Conservation (phyloP, 2,888 invertebrate genomes). For the Amphipyra berbera region DNA sequence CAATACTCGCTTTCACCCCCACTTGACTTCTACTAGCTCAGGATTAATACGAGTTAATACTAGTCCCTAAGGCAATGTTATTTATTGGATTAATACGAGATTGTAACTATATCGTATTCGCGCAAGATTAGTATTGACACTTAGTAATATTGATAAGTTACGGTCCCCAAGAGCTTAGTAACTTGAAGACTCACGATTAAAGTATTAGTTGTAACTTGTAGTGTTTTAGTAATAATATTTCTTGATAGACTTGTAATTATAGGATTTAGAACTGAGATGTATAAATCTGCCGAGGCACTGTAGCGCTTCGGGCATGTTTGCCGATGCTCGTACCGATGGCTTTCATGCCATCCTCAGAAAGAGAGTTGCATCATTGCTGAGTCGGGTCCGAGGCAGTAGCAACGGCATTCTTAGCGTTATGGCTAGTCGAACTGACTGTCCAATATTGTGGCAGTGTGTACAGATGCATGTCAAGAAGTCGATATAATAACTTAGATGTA, state of each 20-base stretch:
- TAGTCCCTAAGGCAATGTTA: slow-evolving; percentile 30
- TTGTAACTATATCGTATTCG: slow-evolving; percentile 28
- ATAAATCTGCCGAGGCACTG: too few species aligned
- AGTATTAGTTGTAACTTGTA: slow-evolving; percentile 10
- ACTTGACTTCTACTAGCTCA: slow-evolving; percentile 30
- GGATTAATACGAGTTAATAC: slow-evolving; percentile 16
- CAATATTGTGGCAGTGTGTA: too few species aligned
- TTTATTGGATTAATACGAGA: slow-evolving; percentile 51
- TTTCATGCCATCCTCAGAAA: too few species aligned
- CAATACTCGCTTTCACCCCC: slow-evolving; percentile 19
- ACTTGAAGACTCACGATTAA: slow-evolving; percentile 14
- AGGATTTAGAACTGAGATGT: too few species aligned
- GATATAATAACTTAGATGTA: too few species aligned
- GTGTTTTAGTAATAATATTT: neutral
- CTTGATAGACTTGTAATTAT: neutral
- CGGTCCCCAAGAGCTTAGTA: slow-evolving; percentile 25
- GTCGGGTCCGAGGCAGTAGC: too few species aligned
- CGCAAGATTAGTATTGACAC: slow-evolving; percentile 35
- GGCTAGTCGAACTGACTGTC: too few species aligned
- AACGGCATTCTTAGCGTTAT: too few species aligned
- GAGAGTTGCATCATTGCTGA: too few species aligned
- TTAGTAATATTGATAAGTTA: slow-evolving; percentile 48
- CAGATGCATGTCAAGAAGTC: too few species aligned
- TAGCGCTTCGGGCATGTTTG: too few species aligned
- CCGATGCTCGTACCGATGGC: too few species aligned